Evolutionary conservation across 2,888 invertebrate genomes (phyloP).

Genomic region (Seira ritae): DNA sequence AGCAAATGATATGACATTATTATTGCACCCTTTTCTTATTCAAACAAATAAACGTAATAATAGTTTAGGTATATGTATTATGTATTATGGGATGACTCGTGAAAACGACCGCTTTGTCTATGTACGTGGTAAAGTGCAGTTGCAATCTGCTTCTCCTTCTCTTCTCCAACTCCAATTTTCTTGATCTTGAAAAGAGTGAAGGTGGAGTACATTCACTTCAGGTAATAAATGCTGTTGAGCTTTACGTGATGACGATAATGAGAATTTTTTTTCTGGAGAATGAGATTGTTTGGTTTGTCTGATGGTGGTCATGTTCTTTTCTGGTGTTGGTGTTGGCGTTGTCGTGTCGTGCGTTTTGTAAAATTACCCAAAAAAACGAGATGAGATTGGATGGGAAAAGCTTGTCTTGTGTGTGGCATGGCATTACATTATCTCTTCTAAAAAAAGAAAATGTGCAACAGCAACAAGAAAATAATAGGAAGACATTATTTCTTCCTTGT

Average conservation of each 20-base stretch:
- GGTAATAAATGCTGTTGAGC: slow-evolving; percentile 38
- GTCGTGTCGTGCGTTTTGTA: slow-evolving; percentile 28
- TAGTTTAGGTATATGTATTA: not conserved
- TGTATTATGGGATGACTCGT: not conserved
- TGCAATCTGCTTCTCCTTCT: slow-evolving; percentile 23
- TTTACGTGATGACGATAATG: slow-evolving; percentile 36
- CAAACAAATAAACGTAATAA: not conserved
- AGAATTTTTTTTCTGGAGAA: slow-evolving; percentile 30
- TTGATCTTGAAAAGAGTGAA: slow-evolving; percentile 43
- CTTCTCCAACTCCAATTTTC: slow-evolving; percentile 28
- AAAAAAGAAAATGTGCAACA: slow-evolving; percentile 48
- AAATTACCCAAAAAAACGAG: no score
- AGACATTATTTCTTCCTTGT: no score
- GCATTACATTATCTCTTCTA: no score
- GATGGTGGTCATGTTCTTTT: slow-evolving; percentile 8
- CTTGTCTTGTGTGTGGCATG: no score
- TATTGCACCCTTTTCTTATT: not conserved
- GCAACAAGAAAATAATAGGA: no score
- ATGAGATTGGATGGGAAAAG: no score
- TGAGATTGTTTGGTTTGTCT: slow-evolving; percentile 13
- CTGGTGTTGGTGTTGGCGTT: not conserved
- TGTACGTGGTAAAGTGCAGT: slow-evolving; percentile 47
- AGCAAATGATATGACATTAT: no score
- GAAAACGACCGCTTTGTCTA: not conserved
- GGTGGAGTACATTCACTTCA: slow-evolving; percentile 4